These are phyloP conservation scores for Pseudomyrmex cubaensis DNA, from an alignment of 1,140 invertebrate species.

Conservation along the genomic window DNA sequence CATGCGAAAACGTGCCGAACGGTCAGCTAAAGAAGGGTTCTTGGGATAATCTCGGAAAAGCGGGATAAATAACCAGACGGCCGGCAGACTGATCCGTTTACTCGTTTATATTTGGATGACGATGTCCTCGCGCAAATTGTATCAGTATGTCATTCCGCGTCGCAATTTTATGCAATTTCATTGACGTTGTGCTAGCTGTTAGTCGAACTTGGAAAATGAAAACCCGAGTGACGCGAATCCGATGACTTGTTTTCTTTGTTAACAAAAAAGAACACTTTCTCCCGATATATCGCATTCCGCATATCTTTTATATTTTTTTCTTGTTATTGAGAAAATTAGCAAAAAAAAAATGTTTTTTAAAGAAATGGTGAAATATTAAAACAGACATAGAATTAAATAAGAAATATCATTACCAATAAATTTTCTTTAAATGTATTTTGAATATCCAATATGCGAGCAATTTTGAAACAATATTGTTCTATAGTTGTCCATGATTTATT, in stretches of 20 bases:
- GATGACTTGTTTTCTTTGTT: not conserved
- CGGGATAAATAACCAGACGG: slow-evolving; percentile 71
- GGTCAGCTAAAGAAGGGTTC: slow-evolving; percentile 61
- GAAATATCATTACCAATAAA: not conserved
- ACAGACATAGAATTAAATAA: too few species aligned
- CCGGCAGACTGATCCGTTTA: slow-evolving; percentile 64
- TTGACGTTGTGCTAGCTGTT: slow-evolving; percentile 33
- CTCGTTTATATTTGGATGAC: slow-evolving; percentile 73
- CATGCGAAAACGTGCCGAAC: slow-evolving; percentile 30
- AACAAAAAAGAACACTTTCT: not conserved
- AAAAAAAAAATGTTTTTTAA: not conserved
- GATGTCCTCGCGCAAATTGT: slow-evolving; percentile 53
- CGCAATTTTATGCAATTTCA: slow-evolving; percentile 54
- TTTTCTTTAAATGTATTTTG: not conserved
- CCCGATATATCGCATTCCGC: not conserved
- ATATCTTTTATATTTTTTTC: not conserved
- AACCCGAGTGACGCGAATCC: slow-evolving; percentile 11
- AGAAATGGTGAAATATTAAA: too few species aligned
- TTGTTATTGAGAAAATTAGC: too few species aligned
- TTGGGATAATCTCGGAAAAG: slow-evolving; percentile 71
- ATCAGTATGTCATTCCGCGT: slow-evolving; percentile 45
- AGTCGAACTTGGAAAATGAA: slow-evolving; percentile 1
- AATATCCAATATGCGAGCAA: too few species aligned
- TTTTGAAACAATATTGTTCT: too few species aligned
- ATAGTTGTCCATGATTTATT: slow-evolving; percentile 7